Base-by-base conservation (phyloP, 2,797 vertebrate species). In the Characodon lateralis region DNA sequence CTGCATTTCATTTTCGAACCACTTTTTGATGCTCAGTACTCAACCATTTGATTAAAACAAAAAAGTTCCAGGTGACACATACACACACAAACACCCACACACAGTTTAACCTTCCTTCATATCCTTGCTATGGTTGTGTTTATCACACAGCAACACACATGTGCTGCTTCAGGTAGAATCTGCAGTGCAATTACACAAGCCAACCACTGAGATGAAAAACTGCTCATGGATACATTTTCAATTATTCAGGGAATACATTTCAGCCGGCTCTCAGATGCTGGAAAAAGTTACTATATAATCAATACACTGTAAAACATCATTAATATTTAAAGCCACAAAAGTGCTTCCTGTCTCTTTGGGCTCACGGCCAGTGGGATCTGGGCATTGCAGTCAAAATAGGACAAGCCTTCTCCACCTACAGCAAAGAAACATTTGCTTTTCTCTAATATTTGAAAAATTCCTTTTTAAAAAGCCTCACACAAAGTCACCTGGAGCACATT, bases 241-340 rank as follows among this genome's bases (percentile, higher is more conserved):
- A 94, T 94, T 94, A 94, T 94, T 94, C 91, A 94, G 91, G 90
- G 93, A 93, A 94, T 94, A 93, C 90, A 92, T 94, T 93, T 93
- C 90, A 89, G 92, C 85, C 77, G 39, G 86, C 83, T 87, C 90
- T 93, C 88, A 80, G 91, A 92, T 91, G 91, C 92, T 90, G 89
- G 91, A 92, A 92, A 94, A 94, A 94, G 84, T 84, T 93, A 94
- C 94, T 94, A 94, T 94, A 94, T 94, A 95, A 95, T 95, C 94
- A 93, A 95, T 94, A 94, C 91, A 91, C 92, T 95, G 92, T 94
- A 94, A 93, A 93, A 90, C 72, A 73, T 77, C 91, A 90, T 95
- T 92, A 94, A 95, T 94, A 94, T 94, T 94, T 93, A 88, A 94
- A 91, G 91, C 87, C 86, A 85, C 90, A 89, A 93, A 94, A 95